Conservation (phyloP, 1,140 invertebrate genomes). For the Trypoxylus dichotomus region DNA sequence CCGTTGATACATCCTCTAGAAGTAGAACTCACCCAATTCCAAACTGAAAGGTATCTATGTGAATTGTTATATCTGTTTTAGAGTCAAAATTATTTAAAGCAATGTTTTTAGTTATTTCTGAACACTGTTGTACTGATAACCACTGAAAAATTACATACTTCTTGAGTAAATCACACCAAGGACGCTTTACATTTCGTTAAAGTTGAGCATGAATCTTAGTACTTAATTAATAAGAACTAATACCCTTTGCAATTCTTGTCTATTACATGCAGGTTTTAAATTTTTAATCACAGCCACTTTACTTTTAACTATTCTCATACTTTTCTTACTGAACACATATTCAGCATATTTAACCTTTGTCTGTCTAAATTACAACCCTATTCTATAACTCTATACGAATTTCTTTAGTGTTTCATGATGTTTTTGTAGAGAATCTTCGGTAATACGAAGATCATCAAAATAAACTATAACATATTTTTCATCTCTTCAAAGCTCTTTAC, state of each 20-base stretch:
- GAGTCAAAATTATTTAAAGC: conserved; percentile 44
- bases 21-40: conserved; percentile 41
- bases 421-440: conserved; percentile 34
- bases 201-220: conserved; percentile 26
- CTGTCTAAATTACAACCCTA: conserved; percentile 39
- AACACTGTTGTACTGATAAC: neutral
- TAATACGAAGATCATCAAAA: conserved; percentile 46
- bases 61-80: conserved; percentile 37
- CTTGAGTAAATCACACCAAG: conserved; percentile 19
- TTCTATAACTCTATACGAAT: conserved; percentile 41
- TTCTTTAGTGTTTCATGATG: conserved; percentile 44
- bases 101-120: conserved; percentile 34
- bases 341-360: conserved; percentile 41
- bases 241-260: conserved; percentile 24
- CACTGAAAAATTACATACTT: conserved; percentile 4
- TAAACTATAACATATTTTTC: conserved; percentile 39
- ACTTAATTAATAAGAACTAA: conserved; percentile 29
- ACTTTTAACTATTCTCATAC: conserved; percentile 34
- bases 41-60: conserved; percentile 46
- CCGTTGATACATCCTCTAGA: conserved; percentile 44
- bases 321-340: conserved; percentile 37
- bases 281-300: conserved; percentile 36
- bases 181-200: conserved; percentile 18
- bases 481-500: conserved; percentile 40
- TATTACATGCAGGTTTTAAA: conserved; percentile 17